Evolutionary conservation across 2,113 vertebrate genomes (phyloP).

Genomic region (Cochlearius cochlearius): DNA sequence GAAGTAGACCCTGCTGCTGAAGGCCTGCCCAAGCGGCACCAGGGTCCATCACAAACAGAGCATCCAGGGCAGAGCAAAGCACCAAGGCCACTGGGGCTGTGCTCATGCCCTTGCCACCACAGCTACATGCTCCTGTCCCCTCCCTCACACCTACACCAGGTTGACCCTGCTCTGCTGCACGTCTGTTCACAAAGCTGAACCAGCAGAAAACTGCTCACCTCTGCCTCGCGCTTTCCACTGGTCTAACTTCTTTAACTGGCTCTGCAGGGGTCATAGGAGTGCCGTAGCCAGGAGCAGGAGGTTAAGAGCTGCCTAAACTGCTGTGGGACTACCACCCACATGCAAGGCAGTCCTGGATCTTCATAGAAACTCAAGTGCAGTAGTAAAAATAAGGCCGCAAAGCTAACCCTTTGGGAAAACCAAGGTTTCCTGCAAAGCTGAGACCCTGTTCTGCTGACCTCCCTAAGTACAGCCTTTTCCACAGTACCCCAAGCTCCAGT

Average conservation of each 20-base stretch:
- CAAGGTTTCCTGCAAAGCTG: not conserved
- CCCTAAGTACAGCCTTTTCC: not conserved
- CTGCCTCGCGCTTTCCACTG: not conserved
- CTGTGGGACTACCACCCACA: not conserved
- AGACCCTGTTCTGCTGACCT: not conserved
- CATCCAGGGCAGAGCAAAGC: not conserved
- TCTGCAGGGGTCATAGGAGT: not conserved
- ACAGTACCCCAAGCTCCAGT: too few species aligned
- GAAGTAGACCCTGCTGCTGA: not conserved
- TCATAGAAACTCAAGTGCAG: not conserved
- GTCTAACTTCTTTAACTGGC: not conserved
- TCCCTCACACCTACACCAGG: not conserved
- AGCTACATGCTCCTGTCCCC: not conserved
- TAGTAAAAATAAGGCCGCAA: not conserved
- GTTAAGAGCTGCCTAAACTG: not conserved
- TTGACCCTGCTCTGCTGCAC: not conserved
- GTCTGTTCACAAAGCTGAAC: not conserved
- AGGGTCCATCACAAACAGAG: not conserved
- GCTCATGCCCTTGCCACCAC: not conserved
- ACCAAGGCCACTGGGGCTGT: accelerated
- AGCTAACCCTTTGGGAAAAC: not conserved
- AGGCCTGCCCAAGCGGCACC: not conserved
- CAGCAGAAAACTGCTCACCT: not conserved
- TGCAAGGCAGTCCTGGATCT: not conserved
- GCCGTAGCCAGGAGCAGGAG: not conserved